phyloP scores from a whole-genome alignment of 2,888 invertebrate genomes.

The Clivina fossor region DNA sequence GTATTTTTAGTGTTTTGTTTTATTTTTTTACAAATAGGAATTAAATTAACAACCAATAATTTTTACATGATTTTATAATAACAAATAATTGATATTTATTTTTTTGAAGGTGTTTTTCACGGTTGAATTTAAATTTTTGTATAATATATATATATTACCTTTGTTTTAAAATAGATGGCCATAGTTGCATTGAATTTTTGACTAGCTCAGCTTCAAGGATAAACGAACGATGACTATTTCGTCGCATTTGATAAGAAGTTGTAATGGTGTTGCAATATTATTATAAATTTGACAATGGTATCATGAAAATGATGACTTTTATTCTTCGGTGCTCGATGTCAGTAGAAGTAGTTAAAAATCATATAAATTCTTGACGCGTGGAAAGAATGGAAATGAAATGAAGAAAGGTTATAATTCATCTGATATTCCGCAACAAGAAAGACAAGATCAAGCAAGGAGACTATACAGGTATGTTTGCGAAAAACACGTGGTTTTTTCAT shows the following conservation, averaged over 20 bases:
- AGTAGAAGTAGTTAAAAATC: slow-evolving; percentile 46
- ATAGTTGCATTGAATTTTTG: slow-evolving; percentile 20
- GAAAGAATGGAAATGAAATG: slow-evolving; percentile 56
- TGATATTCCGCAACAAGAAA: slow-evolving; percentile 58
- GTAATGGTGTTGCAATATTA: slow-evolving; percentile 54
- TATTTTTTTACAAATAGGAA: no score
- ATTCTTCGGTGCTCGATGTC: slow-evolving; percentile 45
- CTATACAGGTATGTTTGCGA: slow-evolving; percentile 56
- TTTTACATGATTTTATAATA: no score
- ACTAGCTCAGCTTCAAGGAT: slow-evolving; percentile 18
- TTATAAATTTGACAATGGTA: slow-evolving; percentile 50
- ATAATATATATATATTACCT: slow-evolving; percentile 5
- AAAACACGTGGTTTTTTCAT: slow-evolving; percentile 3
- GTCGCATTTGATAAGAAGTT: slow-evolving; percentile 48
- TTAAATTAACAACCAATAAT: no score
- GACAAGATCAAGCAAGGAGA: slow-evolving; percentile 59
- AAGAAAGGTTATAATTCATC: slow-evolving; percentile 58
- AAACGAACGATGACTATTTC: slow-evolving; percentile 25
- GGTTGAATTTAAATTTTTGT: slow-evolving; percentile 8
- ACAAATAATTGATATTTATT: no score
- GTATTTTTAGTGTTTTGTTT: slow-evolving; percentile 22
- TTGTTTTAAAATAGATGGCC: slow-evolving; percentile 16
- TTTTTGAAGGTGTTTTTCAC: no score
- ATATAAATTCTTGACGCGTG: slow-evolving; percentile 54
- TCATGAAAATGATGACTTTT: slow-evolving; percentile 49